Evolutionary conservation across 2,888 invertebrate genomes (phyloP).

Genomic region (Mechanitis messenoides): DNA sequence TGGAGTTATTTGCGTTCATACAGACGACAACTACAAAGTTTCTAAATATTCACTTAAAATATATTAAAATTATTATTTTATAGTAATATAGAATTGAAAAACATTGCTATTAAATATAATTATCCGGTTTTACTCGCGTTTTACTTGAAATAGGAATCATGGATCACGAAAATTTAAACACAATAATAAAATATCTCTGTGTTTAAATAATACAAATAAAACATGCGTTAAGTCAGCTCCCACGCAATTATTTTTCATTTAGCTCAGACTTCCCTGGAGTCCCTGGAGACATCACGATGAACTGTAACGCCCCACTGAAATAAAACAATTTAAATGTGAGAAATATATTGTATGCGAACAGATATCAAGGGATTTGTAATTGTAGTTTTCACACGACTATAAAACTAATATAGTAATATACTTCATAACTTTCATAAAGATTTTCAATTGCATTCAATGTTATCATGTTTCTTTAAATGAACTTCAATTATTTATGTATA

Average conservation of each 20-base stretch:
- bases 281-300: constrained; percentile 59
- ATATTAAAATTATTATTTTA: too few relatives aligned
- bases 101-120: too few relatives aligned
- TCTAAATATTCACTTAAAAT: too few relatives aligned
- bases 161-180: too few relatives aligned
- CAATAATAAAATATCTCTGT: too few relatives aligned
- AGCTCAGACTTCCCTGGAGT: constrained; percentile 47
- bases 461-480: too few relatives aligned
- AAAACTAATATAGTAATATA: constrained; percentile 7
- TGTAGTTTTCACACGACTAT: constrained; percentile 47
- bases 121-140: too few relatives aligned
- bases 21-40: too few relatives aligned
- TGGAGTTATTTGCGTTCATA: too few relatives aligned
- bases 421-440: background rate
- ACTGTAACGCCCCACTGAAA: constrained; percentile 51
- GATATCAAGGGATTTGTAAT: constrained; percentile 52
- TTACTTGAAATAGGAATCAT: too few relatives aligned
- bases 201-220: background rate
- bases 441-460: background rate
- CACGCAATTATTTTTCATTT: constrained; percentile 74
- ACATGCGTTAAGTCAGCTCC: constrained; percentile 14
- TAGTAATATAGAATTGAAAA: too few relatives aligned
- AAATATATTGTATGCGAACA: constrained; percentile 45
- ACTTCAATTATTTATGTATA: too few relatives aligned
- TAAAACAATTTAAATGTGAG: constrained; percentile 63